These are phyloP conservation scores for Acrocephalus scirpaceus DNA, from an alignment of 2,797 vertebrate species.

Conservation along the genomic window DNA sequence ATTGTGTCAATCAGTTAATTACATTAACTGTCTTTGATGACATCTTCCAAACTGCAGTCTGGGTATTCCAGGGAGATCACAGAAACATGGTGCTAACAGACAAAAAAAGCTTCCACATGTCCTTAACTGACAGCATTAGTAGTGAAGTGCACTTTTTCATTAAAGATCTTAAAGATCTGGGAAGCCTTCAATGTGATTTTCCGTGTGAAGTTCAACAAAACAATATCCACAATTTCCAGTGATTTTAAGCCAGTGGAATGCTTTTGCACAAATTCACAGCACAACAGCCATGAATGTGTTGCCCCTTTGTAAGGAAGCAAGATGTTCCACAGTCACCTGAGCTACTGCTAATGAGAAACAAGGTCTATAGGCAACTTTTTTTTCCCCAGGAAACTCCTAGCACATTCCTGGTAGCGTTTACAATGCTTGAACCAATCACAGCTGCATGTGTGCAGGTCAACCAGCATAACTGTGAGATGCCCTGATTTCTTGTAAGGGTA, in stretches of 20 bases:
- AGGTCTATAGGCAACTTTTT: not conserved
- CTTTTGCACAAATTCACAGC: not conserved
- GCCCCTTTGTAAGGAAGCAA: not conserved
- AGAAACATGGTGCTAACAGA: not conserved
- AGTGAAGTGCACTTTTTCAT: not conserved
- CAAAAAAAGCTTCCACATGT: not conserved
- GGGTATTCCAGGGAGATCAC: not conserved
- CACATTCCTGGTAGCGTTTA: not conserved
- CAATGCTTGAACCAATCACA: not conserved
- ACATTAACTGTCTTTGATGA: not conserved
- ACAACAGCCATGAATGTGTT: not conserved
- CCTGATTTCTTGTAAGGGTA: not conserved
- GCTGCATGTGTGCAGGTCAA: not conserved
- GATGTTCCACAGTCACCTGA: not conserved
- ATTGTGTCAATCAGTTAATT: not conserved
- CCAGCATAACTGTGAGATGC: not conserved
- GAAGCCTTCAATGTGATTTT: not conserved
- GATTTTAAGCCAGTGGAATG: not conserved
- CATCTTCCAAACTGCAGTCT: not conserved
- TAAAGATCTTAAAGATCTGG: not conserved
- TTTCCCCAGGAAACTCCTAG: not conserved
- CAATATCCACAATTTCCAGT: not conserved
- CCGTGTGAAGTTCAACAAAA: not conserved
- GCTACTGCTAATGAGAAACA: not conserved
- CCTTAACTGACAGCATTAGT: not conserved